These are phyloP conservation scores for Aegithalos caudatus DNA, from an alignment of 2,113 vertebrate genomes.

Conservation along the genomic window DNA sequence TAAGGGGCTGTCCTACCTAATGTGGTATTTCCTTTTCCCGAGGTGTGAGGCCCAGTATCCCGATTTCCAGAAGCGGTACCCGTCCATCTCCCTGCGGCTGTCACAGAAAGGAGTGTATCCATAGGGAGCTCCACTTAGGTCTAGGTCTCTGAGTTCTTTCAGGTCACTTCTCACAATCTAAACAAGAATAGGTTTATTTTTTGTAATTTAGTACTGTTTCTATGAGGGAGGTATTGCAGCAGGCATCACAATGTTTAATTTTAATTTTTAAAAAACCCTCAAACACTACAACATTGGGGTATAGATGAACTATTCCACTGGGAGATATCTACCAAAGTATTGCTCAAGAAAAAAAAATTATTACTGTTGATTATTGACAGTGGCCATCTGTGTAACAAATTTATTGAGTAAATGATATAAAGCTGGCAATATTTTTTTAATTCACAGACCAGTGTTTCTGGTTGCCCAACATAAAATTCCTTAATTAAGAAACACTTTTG, in stretches of 20 bases:
- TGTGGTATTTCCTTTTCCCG: conserved; percentile 90
- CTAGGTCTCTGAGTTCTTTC: conserved; percentile 87
- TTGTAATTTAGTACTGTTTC: neutral
- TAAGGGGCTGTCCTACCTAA: conserved; percentile 77
- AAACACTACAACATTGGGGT: neutral
- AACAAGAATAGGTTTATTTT: neutral
- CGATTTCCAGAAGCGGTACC: conserved; percentile 95
- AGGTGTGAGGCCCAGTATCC: conserved; percentile 97
- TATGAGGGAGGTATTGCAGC: neutral
- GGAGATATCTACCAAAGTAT: neutral
- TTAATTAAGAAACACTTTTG: neutral
- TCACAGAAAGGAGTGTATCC: conserved; percentile 97
- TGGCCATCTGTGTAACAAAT: neutral
- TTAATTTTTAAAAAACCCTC: neutral
- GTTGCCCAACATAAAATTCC: neutral
- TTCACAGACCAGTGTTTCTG: neutral
- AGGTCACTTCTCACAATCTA: conserved; percentile 95
- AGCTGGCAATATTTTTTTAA: neutral
- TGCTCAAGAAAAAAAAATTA: neutral
- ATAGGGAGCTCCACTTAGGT: conserved; percentile 90
- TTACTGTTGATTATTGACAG: neutral
- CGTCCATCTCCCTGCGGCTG: conserved; percentile 94
- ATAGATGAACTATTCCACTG: neutral
- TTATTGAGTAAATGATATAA: neutral
- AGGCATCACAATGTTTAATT: neutral